These are phyloP conservation scores for Papilio gigon DNA, from an alignment of 2,888 invertebrate species.

Conservation along the genomic window DNA sequence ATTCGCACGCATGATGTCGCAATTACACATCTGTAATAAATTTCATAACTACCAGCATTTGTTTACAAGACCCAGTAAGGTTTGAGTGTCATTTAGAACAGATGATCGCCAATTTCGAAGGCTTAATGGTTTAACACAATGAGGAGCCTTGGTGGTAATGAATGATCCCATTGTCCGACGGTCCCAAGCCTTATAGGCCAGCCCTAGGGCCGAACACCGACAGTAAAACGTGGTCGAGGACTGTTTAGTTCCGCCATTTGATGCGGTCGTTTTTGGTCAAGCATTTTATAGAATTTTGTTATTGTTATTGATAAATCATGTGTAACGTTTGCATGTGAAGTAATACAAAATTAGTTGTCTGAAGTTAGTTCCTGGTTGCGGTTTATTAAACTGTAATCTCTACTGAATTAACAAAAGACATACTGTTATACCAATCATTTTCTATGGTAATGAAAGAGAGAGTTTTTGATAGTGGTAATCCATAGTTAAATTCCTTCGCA, in stretches of 20 bases:
- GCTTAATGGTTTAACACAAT: conserved; percentile 61
- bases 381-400: no score
- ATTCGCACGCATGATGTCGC: no score
- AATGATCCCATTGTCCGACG: conserved; percentile 72
- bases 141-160: conserved; percentile 66
- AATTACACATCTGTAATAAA: neutral
- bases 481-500: no score
- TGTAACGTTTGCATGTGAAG: conserved; percentile 37
- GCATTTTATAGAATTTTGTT: conserved; percentile 52
- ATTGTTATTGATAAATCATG: conserved; percentile 44
- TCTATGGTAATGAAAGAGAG: no score
- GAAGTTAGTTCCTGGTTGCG: no score
- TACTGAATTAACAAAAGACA: no score
- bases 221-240: conserved; percentile 53
- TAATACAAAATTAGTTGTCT: no score
- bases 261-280: conserved; percentile 48
- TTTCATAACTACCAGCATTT: neutral
- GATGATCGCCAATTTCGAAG: conserved; percentile 40
- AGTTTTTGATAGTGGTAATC: no score
- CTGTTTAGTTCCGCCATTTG: conserved; percentile 59
- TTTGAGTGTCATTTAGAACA: conserved; percentile 23
- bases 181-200: conserved; percentile 68
- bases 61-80: conserved; percentile 4
- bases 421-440: no score
- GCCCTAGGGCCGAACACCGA: conserved; percentile 54